Evolutionary conservation across 2,888 invertebrate genomes (phyloP).

Genomic region (Drosophila helvetica): DNA sequence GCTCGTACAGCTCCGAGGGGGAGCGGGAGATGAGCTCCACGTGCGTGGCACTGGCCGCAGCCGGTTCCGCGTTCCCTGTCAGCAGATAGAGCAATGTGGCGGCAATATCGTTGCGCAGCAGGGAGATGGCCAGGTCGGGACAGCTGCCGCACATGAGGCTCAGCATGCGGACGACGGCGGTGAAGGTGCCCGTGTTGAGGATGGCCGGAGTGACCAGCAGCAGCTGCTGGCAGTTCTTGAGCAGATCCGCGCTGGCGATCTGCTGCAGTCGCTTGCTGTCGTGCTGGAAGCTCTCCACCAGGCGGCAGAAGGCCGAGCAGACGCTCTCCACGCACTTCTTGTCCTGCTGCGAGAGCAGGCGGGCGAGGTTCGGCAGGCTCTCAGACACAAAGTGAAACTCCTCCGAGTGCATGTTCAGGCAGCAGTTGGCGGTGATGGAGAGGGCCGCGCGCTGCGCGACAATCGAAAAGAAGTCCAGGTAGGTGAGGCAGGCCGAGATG

Average conservation of each 20-base stretch:
- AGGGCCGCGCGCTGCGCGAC: slow-evolving; percentile 98
- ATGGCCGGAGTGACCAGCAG: slow-evolving; percentile 97
- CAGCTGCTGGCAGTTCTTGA: slow-evolving; percentile 96
- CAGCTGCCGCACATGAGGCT: slow-evolving; percentile 98
- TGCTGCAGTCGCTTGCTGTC: slow-evolving; percentile 96
- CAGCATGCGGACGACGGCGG: slow-evolving; percentile 97
- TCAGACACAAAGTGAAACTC: slow-evolving; percentile 97
- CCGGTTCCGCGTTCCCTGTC: slow-evolving; percentile 92
- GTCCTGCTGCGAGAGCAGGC: slow-evolving; percentile 92
- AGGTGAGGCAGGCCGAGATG: slow-evolving; percentile 97
- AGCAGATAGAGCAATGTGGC: slow-evolving; percentile 97
- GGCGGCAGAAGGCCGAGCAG: slow-evolving; percentile 96
- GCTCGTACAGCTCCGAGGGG: slow-evolving; percentile 98
- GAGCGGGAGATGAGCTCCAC: slow-evolving; percentile 95
- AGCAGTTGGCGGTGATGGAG: slow-evolving; percentile 98
- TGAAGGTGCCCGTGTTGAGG: slow-evolving; percentile 97
- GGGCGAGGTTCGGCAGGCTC: slow-evolving; percentile 93
- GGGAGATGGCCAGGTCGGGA: slow-evolving; percentile 95
- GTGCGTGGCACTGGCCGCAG: slow-evolving; percentile 83
- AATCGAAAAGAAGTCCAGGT: slow-evolving; percentile 99
- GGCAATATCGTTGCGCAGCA: slow-evolving; percentile 97
- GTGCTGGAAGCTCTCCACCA: slow-evolving; percentile 98
- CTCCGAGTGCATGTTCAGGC: slow-evolving; percentile 95
- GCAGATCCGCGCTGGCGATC: slow-evolving; percentile 93
- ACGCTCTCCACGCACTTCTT: slow-evolving; percentile 99